A percentile compares a stretch with the other conserved stretches of the same genome.
phyloP scores from a whole-genome alignment of 2,888 invertebrate genomes.

The Volucella inflata region DNA sequence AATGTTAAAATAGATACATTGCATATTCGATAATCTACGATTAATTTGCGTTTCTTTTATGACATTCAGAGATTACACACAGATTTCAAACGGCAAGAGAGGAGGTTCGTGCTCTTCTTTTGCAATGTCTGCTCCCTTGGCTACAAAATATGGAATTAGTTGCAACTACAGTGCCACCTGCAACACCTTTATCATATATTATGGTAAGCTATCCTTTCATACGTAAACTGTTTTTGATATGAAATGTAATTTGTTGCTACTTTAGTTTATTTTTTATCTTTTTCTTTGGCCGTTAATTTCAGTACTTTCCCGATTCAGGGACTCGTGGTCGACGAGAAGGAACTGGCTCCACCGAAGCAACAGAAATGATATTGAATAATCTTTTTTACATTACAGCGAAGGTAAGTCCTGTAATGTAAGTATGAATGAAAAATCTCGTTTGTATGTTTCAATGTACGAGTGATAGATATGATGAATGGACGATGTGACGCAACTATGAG shows the following conservation, averaged over 20 bases:
- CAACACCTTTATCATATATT: conserved; percentile 92
- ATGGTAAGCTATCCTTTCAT: conserved; percentile 86
- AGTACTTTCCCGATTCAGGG: conserved; percentile 87
- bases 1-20: neutral
- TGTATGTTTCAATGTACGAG: conserved; percentile 1
- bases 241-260: conserved; percentile 38
- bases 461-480: conserved; percentile 11
- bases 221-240: conserved; percentile 67
- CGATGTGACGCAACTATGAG: no score
- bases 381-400: conserved; percentile 98
- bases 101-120: conserved; percentile 94
- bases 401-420: conserved; percentile 85
- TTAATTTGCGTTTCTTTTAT: neutral
- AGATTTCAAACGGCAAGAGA: conserved; percentile 97
- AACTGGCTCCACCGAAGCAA: conserved; percentile 99
- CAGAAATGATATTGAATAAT: conserved; percentile 99
- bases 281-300: conserved; percentile 69
- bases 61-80: conserved; percentile 94
- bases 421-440: conserved; percentile 4
- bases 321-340: conserved; percentile 93
- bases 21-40: neutral
- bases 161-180: conserved; percentile 97
- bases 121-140: conserved; percentile 98
- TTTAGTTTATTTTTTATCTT: conserved; percentile 9
- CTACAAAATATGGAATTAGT: conserved; percentile 99